These are phyloP conservation scores for Cerastis rubricosa DNA, from an alignment of 2,888 invertebrate genomes.

Conservation along the genomic window DNA sequence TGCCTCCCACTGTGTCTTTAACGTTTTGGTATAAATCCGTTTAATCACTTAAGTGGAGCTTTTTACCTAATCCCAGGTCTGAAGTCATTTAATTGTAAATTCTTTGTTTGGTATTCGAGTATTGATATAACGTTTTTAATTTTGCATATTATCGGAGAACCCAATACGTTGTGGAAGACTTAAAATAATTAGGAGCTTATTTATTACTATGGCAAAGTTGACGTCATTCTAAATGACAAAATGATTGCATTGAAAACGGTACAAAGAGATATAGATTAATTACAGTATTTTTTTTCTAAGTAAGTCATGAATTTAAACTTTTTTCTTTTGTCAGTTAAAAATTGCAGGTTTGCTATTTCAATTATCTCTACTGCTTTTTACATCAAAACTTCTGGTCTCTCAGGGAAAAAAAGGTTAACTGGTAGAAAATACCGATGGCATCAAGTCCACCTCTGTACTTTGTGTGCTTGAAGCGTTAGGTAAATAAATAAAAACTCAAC, in stretches of 20 bases:
- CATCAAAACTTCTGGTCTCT: too few species aligned
- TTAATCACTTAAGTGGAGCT: constrained; percentile 71
- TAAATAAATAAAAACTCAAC: constrained; percentile 1
- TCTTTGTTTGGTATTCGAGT: constrained; percentile 19
- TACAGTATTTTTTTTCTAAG: not conserved
- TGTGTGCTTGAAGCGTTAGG: too few species aligned
- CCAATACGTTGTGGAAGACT: not conserved
- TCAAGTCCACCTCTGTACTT: too few species aligned
- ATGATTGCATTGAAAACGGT: not conserved
- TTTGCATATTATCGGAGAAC: not conserved
- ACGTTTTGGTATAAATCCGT: constrained; percentile 66
- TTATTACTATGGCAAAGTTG: not conserved
- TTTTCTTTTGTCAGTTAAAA: not conserved
- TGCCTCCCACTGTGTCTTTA: constrained; percentile 48
- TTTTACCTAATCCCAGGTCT: constrained; percentile 45
- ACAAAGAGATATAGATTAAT: not conserved
- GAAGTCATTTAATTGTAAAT: constrained; percentile 23
- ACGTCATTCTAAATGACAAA: not conserved
- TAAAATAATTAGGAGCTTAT: not conserved
- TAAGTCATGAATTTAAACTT: not conserved
- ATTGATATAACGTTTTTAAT: not conserved
- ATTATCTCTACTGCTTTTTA: not conserved
- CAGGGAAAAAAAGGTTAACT: too few species aligned
- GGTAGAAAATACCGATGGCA: too few species aligned
- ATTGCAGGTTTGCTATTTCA: not conserved